Evolutionary conservation across 2,113 vertebrate genomes (phyloP), one percentile per base, ranked within the genome.

Genomic region (Ptychochromis oligacanthus): DNA sequence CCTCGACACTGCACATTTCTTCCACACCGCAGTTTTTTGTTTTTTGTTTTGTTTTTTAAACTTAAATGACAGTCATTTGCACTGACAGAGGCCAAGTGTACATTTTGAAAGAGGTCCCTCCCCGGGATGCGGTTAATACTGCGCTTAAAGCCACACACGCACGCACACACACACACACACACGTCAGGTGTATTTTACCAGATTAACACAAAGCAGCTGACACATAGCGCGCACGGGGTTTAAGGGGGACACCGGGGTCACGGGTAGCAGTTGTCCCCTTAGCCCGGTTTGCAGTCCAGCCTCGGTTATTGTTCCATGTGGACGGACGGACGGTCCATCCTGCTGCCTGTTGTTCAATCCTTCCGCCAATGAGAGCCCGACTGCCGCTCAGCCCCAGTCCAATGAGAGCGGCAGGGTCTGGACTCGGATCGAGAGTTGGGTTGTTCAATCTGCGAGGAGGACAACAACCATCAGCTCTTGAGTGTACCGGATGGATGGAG

Each of bases 281-380:
- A 12, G 58, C 28, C 84, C 61, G 77, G 22, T 31, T 28, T 40
- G 59, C 57, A 38, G 75, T 38, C 67, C 43, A 9, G 78, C 26
- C 83, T 79, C 79, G 61, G 80, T 86, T 83, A 85, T 90, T 90
- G 89, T 85, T 94, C 91, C 93, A 93, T 93, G 92, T 93, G 91
- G 87, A 87, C 81, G 80, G 88, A 86, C 58, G 87, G 88, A 88
- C 86, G 83, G 91, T 90, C 88, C 90, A 80, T 80, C 90, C 89
- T 87, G 90, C 90, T 87, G 92, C 91, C 92, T 95, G 93, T 93
- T 95, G 93, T 94, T 95, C 93, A 85, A 89, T 85, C 81, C 14
- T 18, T 90, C 92, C 84, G 55, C 93, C 94, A 95, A 95, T 95
- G 79, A 81, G 91, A 82, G 91, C 56, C 62, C 34, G 87, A 43